These are phyloP conservation scores for Leptobrachium ailaonicum DNA, from an alignment of 2,113 vertebrate genomes.

Conservation along the genomic window DNA sequence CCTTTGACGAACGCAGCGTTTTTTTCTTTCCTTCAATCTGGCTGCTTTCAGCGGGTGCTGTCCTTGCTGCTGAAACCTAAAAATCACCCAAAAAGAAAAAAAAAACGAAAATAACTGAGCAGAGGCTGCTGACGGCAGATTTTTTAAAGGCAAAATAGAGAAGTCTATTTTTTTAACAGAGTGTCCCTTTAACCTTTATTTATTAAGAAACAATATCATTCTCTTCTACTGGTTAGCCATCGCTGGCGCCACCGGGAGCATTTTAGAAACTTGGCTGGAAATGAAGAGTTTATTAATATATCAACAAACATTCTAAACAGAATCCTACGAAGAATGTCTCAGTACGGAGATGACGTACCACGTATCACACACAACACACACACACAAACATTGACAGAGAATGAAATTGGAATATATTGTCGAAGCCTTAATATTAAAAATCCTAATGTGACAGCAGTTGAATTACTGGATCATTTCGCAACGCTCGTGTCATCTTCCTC, in stretches of 20 bases:
- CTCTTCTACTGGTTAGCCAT: constrained; percentile 62
- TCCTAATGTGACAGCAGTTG: constrained; percentile 55
- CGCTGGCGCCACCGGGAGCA: constrained; percentile 53
- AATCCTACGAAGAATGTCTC: constrained; percentile 63
- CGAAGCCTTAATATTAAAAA: constrained; percentile 59
- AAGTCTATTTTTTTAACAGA: no score
- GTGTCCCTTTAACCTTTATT: constrained; percentile 65
- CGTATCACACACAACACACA: constrained; percentile 61
- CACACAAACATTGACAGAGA: constrained; percentile 53
- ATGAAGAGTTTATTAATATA: constrained; percentile 69
- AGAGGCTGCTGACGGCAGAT: no score
- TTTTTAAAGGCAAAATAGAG: no score
- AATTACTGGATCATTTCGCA: constrained; percentile 53
- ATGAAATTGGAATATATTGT: constrained; percentile 65
- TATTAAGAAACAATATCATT: constrained; percentile 57
- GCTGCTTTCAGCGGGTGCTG: no score
- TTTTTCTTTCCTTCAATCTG: no score
- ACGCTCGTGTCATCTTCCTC: constrained; percentile 42
- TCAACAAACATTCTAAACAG: constrained; percentile 70
- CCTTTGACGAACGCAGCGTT: no score
- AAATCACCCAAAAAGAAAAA: no score
- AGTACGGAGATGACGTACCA: constrained; percentile 66
- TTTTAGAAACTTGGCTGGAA: constrained; percentile 62
- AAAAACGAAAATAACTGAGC: no score
- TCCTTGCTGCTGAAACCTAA: no score